Conservation (phyloP, 2,888 invertebrate species). For the Stenurella melanura region DNA sequence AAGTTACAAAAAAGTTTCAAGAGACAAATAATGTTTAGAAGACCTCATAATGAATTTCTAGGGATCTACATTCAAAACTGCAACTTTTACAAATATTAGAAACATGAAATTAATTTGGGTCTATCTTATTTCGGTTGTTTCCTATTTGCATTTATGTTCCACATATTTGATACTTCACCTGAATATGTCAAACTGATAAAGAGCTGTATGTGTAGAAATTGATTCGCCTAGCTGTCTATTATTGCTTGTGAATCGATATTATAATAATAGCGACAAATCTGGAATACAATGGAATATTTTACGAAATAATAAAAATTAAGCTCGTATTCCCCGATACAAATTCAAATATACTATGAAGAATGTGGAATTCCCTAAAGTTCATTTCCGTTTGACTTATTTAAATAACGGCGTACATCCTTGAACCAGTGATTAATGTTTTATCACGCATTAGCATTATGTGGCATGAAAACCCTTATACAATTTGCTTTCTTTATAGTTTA, state of each 20-base stretch:
- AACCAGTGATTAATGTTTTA: background rate
- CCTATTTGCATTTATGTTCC: too few relatives aligned
- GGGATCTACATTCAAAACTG: too few relatives aligned
- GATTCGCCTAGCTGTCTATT: background rate
- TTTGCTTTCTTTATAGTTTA: too few relatives aligned
- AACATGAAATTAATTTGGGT: too few relatives aligned
- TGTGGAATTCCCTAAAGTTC: background rate
- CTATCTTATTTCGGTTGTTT: too few relatives aligned
- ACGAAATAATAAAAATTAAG: background rate
- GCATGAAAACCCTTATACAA: background rate
- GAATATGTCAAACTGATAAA: too few relatives aligned
- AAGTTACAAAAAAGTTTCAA: too few relatives aligned
- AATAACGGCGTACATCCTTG: background rate
- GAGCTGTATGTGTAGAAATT: background rate
- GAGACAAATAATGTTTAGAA: too few relatives aligned
- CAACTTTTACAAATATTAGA: too few relatives aligned
- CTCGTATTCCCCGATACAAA: too few relatives aligned
- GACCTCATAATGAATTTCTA: too few relatives aligned
- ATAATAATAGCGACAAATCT: background rate
- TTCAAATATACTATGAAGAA: background rate
- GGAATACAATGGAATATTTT: background rate
- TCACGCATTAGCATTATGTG: background rate
- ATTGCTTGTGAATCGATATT: conserved; percentile 17
- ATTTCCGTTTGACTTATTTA: background rate
- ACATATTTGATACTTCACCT: too few relatives aligned